These are phyloP conservation scores for Daphoenositta chrysoptera DNA, from an alignment of 2,113 vertebrate genomes.

Conservation along the genomic window DNA sequence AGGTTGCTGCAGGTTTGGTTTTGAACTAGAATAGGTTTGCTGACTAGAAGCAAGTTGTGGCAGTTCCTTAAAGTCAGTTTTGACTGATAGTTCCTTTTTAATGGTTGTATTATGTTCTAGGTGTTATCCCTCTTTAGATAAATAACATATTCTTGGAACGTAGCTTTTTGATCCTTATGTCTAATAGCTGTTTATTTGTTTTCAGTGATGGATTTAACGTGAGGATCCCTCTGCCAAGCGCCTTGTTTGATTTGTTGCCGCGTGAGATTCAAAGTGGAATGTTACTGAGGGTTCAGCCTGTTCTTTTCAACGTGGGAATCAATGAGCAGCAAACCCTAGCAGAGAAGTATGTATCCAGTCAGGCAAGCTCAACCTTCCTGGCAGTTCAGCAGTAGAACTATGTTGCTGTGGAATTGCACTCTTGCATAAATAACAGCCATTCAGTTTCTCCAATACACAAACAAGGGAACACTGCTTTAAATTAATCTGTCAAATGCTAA, in stretches of 20 bases:
- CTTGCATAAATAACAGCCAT: neutral
- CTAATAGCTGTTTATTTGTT: neutral
- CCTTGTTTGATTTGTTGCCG: conserved; percentile 90
- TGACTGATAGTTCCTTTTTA: neutral
- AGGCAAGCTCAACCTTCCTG: neutral
- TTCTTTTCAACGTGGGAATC: conserved; percentile 97
- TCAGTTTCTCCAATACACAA: neutral
- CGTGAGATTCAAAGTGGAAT: conserved; percentile 98
- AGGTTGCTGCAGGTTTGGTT: neutral
- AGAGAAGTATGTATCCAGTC: conserved; percentile 83
- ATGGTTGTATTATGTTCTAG: neutral
- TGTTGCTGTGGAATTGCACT: neutral
- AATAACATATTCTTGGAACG: neutral
- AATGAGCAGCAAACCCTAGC: conserved; percentile 98
- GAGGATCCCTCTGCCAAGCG: conserved; percentile 90
- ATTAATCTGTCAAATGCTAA: neutral
- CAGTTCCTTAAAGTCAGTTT: neutral
- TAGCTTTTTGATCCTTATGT: neutral
- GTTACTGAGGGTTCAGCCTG: conserved; percentile 94
- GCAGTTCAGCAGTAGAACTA: neutral
- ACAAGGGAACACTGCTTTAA: neutral
- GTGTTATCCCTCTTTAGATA: neutral
- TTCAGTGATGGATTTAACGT: conserved; percentile 93
- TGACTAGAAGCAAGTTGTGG: neutral
- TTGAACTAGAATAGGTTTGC: neutral